Base-by-base conservation (phyloP, 2,797 vertebrate genomes). In the Eulemur mongoz region DNA sequence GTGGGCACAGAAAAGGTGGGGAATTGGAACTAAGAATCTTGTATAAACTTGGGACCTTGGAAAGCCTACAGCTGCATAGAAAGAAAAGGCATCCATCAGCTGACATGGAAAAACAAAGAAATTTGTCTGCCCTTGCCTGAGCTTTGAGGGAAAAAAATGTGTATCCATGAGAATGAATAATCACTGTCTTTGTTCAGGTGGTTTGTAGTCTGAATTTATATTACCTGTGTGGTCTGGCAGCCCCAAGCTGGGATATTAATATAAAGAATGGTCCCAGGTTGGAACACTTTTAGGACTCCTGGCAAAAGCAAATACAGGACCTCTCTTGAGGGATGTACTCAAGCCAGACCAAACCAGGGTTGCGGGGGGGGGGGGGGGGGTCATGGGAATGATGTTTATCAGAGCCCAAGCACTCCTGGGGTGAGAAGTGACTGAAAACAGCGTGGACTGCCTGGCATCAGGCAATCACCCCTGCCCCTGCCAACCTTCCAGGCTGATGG, bases 201-300 rank as follows among this genome's bases (percentile, higher is more conserved):
- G 20, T 63, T 79, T 89, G 27, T 69, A 79, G 50, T 86, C n/a
- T 89, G 69, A 92, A 85, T 96, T 89, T 92, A 48, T 67, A 75
- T 86, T 40, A 78, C 6, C n/a, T 75, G 45, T 73, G 30, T 86
- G 84, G 81, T 86, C 84, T 82, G 45, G 69, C 54, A 91, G 48
- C 27, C 22, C 48, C 9, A 20, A 45, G 35, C n/a, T 93, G 43
- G 80, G 61, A 96, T 91, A 93, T 38, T 70, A 67, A 15, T 82
- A 32, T 86, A 30, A 85, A 79, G 91, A 91, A 87, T 69, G 75
- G 50, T 50, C 17, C 10, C 40, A 91, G 54, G 23, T 38, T 94
- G 32, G 78, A 38, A 73, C 5, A 78, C 25, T 76, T 72, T 76
- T 65, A 67, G 27, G 69, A 30, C 12, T 96, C 32, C 13, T 86